phyloP scores from a whole-genome alignment of 2,888 invertebrate species.

The Toxonevra muliebris region DNA sequence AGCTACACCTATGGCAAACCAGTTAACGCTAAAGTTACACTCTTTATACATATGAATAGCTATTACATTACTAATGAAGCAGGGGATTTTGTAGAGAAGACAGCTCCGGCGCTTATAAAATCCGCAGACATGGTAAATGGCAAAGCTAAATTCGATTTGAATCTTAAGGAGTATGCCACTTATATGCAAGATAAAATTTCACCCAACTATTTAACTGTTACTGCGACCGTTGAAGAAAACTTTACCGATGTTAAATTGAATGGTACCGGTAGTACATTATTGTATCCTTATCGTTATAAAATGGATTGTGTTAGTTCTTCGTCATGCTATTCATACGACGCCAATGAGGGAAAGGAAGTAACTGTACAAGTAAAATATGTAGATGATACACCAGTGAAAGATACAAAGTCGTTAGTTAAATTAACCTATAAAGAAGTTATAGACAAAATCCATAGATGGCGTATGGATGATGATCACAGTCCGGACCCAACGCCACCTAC shows the following conservation, averaged over 20 bases:
- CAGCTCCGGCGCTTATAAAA: conserved; percentile 46
- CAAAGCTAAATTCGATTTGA: conserved; percentile 57
- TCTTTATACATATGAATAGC: conserved; percentile 67
- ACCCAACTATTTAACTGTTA: conserved; percentile 66
- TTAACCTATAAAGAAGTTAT: conserved; percentile 50
- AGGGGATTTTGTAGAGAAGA: conserved; percentile 22
- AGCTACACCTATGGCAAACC: conserved; percentile 81
- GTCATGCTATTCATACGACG: conserved; percentile 88
- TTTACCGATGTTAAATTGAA: conserved; percentile 85
- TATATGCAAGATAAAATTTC: conserved; percentile 6
- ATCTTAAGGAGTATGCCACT: conserved; percentile 49
- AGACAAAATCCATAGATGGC: conserved; percentile 38
- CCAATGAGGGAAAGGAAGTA: conserved; percentile 85
- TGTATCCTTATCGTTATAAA: conserved; percentile 81
- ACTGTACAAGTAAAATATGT: conserved; percentile 78
- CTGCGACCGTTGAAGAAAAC: conserved; percentile 90
- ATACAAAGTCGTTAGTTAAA: conserved; percentile 69
- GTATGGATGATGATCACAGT: conserved; percentile 27
- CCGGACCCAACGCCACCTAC: conserved; percentile 26
- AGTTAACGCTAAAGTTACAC: conserved; percentile 86
- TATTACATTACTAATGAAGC: conserved; percentile 36
- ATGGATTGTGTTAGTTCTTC: conserved; percentile 74
- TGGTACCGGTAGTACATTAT: conserved; percentile 75
- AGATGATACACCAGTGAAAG: conserved; percentile 74
- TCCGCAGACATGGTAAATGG: conserved; percentile 55